These are phyloP conservation scores for Miichthys miiuy DNA, from an alignment of 2,797 vertebrate species.

Conservation along the genomic window DNA sequence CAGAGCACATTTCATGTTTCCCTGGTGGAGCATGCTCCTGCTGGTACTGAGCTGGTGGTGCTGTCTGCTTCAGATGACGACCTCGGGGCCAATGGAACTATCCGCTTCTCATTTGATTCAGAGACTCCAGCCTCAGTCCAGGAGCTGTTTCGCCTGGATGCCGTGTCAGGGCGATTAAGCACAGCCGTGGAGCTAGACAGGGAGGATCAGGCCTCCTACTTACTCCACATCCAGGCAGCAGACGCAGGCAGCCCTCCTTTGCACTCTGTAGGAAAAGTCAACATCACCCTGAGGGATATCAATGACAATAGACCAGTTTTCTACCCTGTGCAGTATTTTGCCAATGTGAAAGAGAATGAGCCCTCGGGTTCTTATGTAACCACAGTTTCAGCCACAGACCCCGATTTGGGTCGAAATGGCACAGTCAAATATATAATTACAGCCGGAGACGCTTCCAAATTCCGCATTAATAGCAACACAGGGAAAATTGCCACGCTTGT, in stretches of 20 bases:
- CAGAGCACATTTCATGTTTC: conserved; percentile 88
- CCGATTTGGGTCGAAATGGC: conserved; percentile 93
- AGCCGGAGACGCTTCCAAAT: conserved; percentile 92
- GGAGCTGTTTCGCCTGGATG: conserved; percentile 91
- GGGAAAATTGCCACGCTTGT: conserved; percentile 92
- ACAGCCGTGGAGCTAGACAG: conserved; percentile 90
- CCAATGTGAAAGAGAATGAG: conserved; percentile 96
- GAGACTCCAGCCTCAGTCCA: conserved; percentile 87
- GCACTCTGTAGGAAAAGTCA: conserved; percentile 89
- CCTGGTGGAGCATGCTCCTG: conserved; percentile 89
- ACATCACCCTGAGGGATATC: conserved; percentile 92
- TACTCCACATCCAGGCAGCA: conserved; percentile 89
- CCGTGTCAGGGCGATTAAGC: conserved; percentile 89
- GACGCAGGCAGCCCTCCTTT: conserved; percentile 92
- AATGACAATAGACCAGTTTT: conserved; percentile 98
- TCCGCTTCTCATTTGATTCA: conserved; percentile 90
- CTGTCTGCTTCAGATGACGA: conserved; percentile 92
- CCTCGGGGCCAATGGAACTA: conserved; percentile 93
- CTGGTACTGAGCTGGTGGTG: conserved; percentile 90
- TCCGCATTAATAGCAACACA: conserved; percentile 90
- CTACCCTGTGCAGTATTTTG: conserved; percentile 97
- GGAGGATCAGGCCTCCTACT: conserved; percentile 90
- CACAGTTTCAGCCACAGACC: conserved; percentile 92
- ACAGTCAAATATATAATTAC: conserved; percentile 93
- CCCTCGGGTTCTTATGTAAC: conserved; percentile 92